Evolutionary conservation across 1,140 invertebrate genomes (phyloP).

Genomic region (Brachystomella parvula): DNA sequence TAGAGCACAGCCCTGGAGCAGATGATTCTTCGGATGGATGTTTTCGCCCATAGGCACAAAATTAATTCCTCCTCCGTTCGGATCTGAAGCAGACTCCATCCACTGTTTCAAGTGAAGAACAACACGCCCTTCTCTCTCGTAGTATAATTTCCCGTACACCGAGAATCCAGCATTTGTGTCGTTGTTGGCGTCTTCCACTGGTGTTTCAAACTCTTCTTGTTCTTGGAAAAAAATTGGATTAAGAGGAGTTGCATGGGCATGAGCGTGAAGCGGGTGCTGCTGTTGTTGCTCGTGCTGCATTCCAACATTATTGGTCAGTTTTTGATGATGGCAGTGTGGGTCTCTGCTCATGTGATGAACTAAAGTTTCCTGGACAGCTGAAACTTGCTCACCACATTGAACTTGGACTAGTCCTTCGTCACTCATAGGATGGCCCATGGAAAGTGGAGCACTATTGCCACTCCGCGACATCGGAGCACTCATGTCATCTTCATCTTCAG

Average conservation of each 20-base stretch:
- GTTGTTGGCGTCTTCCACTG: not conserved
- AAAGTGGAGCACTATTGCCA: too few relatives aligned
- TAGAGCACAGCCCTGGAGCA: conserved; percentile 24
- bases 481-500: conserved; percentile 29
- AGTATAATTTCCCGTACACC: conserved; percentile 31
- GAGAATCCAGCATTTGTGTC: conserved; percentile 24
- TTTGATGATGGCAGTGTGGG: conserved; percentile 4
- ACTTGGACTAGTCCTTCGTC: conserved; percentile 11
- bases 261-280: conserved; percentile 5
- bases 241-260: not conserved
- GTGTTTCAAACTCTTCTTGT: not conserved
- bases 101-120: conserved; percentile 32
- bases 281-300: not conserved
- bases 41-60: conserved; percentile 1
- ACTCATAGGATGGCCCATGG: conserved; percentile 10
- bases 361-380: conserved; percentile 3
- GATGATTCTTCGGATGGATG: not conserved
- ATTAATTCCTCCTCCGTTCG: not conserved
- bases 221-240: conserved; percentile 8
- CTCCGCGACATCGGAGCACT: conserved; percentile 5
- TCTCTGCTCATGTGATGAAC: conserved; percentile 16
- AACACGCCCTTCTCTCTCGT: conserved; percentile 24
- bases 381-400: conserved; percentile 15
- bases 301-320: too few relatives aligned
- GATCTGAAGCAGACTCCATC: conserved; percentile 1